Conservation (phyloP, 2,888 invertebrate genomes). For the Cacoxenus indagator region DNA sequence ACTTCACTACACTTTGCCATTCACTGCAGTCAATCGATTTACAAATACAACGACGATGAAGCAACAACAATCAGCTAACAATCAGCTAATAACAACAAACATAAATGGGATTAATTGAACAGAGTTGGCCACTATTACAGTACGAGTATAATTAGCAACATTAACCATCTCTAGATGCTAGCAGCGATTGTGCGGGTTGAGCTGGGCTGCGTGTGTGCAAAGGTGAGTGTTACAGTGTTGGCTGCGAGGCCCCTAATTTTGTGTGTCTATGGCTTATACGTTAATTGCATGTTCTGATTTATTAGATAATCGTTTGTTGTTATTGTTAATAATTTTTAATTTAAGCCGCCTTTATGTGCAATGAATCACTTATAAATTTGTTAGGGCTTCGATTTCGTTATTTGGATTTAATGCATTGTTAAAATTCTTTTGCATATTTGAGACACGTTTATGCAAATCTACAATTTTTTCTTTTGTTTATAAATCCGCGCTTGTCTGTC, state of each 20-base stretch:
- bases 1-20: slow-evolving; percentile 5
- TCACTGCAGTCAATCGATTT: background rate
- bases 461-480: background rate
- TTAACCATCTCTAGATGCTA: slow-evolving; percentile 5
- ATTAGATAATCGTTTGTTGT: background rate
- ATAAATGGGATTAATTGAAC: too few species aligned
- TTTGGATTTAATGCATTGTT: background rate
- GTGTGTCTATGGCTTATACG: background rate
- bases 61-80: too few species aligned
- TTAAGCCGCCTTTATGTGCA: background rate
- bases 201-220: background rate
- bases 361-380: background rate
- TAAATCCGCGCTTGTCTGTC: background rate
- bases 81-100: too few species aligned
- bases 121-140: slow-evolving; percentile 14
- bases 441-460: slow-evolving; percentile 4
- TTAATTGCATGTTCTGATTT: background rate
- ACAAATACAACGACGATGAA: background rate
- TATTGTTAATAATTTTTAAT: background rate
- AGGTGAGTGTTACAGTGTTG: background rate
- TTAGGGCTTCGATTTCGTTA: background rate
- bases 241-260: background rate
- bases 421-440: background rate
- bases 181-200: slow-evolving; percentile 6
- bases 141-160: slow-evolving; percentile 10